Evolutionary conservation across 1,140 invertebrate genomes (phyloP), one percentile per base, ranked within the genome.

Genomic region (Belonocnema kinseyi): DNA sequence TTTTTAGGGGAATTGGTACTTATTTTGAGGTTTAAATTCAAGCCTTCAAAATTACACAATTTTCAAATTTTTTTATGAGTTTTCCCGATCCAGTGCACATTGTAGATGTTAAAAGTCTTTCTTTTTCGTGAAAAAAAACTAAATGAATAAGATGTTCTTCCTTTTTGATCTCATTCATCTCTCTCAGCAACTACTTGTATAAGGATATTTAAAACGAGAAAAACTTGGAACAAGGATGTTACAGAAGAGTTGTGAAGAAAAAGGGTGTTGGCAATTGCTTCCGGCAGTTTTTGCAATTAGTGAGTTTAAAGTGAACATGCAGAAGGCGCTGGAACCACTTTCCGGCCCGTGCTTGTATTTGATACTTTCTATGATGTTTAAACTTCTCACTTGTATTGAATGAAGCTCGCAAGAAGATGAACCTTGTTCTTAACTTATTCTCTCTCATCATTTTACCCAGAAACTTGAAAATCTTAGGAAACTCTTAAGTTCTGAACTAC

Each of bases 251-350:
- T 66, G 26, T 66, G 13, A 40, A 66, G 33, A 16, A n/a, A 33
- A 58, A 61, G 14, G 58, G 58, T 7, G 21, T 52, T 33, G 26
- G 77, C 66, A 66, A 76, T 6, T 11, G 78, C 80, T 78, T 16
- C 71, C 75, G 82, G 82, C 79, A 79, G 82, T 85, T 85, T 83
- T 83, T 85, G 82, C 82, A 85, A 85, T 85, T 85, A 85, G 79
- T 76, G 73, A 79, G 75, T 73, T 81, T 73, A 74, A 46, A 72
- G 46, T 75, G 77, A 52, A 76, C 50, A 40, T 46, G 5, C 11
- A 17, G 17, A 26, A 52, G 21, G 13, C 3, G 21, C 21, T 26
- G 46, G 53, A 78, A 78, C 58, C 66, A 74, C 73, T 78, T 78
- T 78, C 72, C 58, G 71, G 73, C 17, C 50, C 17, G 17, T 46